These are phyloP conservation scores for Rhinichthys osculus DNA, from an alignment of 2,797 vertebrate genomes.

Conservation along the genomic window DNA sequence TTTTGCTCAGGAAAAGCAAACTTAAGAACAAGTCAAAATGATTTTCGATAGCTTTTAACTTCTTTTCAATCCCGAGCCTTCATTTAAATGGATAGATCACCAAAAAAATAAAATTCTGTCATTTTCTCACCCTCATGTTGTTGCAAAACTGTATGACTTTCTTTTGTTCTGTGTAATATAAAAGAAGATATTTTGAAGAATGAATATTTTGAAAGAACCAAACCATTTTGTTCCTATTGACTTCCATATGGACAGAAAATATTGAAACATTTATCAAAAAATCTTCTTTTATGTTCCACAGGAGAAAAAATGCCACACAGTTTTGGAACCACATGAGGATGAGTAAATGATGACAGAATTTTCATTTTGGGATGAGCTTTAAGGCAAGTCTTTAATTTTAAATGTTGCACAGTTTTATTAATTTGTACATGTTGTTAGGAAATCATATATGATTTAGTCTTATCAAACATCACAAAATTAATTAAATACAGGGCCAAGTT, in stretches of 20 bases:
- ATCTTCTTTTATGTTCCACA: background rate
- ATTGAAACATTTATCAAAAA: background rate
- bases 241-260: background rate
- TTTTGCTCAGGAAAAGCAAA: background rate
- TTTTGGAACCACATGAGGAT: background rate
- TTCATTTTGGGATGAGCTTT: background rate
- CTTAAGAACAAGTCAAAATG: background rate
- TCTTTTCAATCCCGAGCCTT: background rate
- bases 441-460: background rate
- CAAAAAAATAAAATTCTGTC: rapidly evolving
- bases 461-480: background rate
- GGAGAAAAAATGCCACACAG: background rate
- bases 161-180: background rate
- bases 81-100: background rate
- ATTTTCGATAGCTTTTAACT: background rate
- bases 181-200: background rate
- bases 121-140: background rate
- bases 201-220: background rate
- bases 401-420: background rate
- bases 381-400: background rate
- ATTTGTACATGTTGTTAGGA: background rate
- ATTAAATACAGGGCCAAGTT: background rate
- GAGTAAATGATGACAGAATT: background rate
- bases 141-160: background rate
- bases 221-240: background rate